These are phyloP conservation scores for Torymus auratus DNA, from an alignment of 2,888 invertebrate species.

Conservation along the genomic window DNA sequence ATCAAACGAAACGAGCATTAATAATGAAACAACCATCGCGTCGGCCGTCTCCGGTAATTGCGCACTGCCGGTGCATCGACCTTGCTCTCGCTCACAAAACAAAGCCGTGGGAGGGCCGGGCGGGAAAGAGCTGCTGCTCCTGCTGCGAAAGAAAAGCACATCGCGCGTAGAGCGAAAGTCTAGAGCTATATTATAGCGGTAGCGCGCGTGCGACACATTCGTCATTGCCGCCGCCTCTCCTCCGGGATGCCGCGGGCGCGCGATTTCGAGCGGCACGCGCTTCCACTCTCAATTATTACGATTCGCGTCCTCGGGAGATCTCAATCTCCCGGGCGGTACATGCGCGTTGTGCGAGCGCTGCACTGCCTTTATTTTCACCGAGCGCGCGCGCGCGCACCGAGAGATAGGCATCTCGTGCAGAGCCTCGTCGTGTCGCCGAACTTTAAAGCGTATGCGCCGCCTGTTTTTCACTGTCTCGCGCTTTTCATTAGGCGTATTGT, in stretches of 20 bases:
- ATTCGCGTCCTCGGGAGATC: constrained; percentile 34
- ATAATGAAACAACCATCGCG: constrained; percentile 3
- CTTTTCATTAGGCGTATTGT: constrained; percentile 23
- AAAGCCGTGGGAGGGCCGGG: not conserved
- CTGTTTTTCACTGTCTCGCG: not conserved
- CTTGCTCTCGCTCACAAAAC: constrained; percentile 43
- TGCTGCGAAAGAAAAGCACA: too few relatives aligned
- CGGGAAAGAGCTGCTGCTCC: not conserved
- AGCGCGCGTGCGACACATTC: constrained; percentile 36
- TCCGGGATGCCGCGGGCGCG: not conserved
- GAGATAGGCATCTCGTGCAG: constrained; percentile 14
- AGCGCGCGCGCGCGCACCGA: too few relatives aligned
- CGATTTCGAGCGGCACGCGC: constrained; percentile 26
- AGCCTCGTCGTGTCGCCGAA: constrained; percentile 16
- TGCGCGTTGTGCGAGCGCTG: constrained; percentile 51
- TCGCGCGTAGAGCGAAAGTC: constrained; percentile 32
- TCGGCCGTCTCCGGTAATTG: constrained; percentile 8
- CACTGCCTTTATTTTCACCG: constrained; percentile 26
- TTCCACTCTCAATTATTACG: constrained; percentile 45
- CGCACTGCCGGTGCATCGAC: constrained; percentile 46
- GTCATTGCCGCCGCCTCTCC: constrained; percentile 40
- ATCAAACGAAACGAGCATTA: constrained; percentile 12
- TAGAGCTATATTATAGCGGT: not conserved
- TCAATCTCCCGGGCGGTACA: constrained; percentile 37
- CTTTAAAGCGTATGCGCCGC: not conserved